phyloP scores from a whole-genome alignment of 1,140 invertebrate genomes.

The Achroia grisella region DNA sequence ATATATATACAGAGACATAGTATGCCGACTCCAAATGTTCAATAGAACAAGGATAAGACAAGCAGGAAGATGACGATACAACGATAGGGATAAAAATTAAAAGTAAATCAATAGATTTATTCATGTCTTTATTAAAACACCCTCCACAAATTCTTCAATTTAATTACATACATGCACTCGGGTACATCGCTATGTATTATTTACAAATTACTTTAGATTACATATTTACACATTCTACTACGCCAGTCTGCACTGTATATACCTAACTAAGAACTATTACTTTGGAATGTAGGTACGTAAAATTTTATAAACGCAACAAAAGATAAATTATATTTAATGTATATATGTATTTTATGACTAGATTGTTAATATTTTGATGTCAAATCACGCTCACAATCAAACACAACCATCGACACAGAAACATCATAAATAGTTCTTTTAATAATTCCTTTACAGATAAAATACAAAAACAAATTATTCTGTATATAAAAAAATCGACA shows the following conservation, averaged over 20 bases:
- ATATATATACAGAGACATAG: too few species aligned
- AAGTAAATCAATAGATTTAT: conserved; percentile 18
- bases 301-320: not conserved
- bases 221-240: conserved; percentile 55
- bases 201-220: conserved; percentile 40
- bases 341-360: conserved; percentile 1
- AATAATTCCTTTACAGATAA: too few species aligned
- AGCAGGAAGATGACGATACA: too few species aligned
- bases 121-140: conserved; percentile 70
- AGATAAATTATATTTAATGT: not conserved
- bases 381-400: too few species aligned
- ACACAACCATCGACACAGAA: too few species aligned
- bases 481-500: not conserved
- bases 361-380: not conserved
- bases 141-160: conserved; percentile 52
- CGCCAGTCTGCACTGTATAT: not conserved
- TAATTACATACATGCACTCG: conserved; percentile 62
- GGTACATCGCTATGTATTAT: conserved; percentile 58
- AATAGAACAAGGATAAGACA: too few species aligned
- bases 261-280: not conserved
- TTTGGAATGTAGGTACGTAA: not conserved
- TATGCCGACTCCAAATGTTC: too few species aligned
- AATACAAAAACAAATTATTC: too few species aligned
- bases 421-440: too few species aligned
- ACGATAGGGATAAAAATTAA: conserved; percentile 7